Conservation (phyloP, 1,140 invertebrate genomes). For the Conus ventricosus region DNA sequence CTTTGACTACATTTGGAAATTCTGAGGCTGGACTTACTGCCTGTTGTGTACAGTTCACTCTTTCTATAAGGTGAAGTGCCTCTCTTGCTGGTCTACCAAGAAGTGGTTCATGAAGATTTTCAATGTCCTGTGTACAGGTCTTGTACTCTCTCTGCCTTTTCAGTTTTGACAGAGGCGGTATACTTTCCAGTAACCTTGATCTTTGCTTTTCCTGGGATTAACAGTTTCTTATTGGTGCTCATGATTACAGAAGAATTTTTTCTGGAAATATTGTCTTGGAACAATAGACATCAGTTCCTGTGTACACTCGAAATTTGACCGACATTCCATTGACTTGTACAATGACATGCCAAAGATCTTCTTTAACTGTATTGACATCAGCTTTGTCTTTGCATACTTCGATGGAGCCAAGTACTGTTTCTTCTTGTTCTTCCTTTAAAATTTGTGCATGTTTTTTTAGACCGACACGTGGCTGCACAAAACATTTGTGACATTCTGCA, state of each 20-base stretch:
- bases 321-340: background rate
- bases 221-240: background rate
- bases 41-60: conserved; percentile 48
- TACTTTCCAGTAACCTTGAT: background rate
- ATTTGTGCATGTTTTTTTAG: no score
- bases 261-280: background rate
- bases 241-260: conserved; percentile 11
- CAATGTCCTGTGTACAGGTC: background rate
- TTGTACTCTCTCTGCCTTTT: background rate
- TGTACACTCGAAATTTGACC: background rate
- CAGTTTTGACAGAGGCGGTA: background rate
- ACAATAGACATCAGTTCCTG: background rate
- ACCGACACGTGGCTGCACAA: background rate
- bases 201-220: background rate
- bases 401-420: no score
- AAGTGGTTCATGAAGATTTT: background rate
- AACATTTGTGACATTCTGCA: background rate
- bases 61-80: conserved; percentile 34
- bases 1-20: background rate
- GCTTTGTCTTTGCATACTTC: background rate
- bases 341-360: background rate
- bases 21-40: background rate
- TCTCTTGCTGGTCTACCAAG: background rate
- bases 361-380: no score
- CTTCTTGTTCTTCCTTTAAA: background rate